Percentiles rank a stretch among this genome's conserved stretches.
Conservation (phyloP, 2,113 vertebrate species). For the Gorsachius goisagi region DNA sequence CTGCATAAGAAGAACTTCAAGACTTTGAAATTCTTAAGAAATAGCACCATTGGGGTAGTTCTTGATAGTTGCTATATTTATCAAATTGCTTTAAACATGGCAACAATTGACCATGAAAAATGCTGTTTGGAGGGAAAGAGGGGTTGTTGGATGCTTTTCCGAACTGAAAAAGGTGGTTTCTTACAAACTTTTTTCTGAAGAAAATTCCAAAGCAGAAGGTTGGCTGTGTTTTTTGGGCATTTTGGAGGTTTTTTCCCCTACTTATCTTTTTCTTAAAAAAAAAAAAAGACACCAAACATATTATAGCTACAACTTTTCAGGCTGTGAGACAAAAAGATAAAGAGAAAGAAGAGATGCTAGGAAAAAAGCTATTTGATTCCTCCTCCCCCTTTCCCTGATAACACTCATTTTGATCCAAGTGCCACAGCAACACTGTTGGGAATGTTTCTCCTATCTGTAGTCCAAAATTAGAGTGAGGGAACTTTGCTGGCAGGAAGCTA, state of each 20-base stretch:
- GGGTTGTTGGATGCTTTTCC: neutral
- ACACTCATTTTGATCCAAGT: conserved; percentile 11
- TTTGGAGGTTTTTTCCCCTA: neutral
- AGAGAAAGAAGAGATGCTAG: neutral
- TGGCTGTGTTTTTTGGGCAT: neutral
- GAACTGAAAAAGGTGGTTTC: neutral
- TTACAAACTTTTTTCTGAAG: neutral
- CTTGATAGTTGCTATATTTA: neutral
- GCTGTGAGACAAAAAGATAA: neutral
- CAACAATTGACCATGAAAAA: neutral
- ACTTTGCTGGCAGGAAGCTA: neutral
- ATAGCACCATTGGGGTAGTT: neutral
- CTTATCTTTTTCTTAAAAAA: neutral
- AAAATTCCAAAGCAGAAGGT: neutral
- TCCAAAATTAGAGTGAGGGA: conserved; percentile 32
- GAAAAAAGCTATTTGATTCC: neutral
- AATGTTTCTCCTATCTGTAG: conserved; percentile 40
- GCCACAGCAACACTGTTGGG: neutral
- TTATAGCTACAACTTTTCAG: neutral
- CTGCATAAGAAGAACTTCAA: neutral
- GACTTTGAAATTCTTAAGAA: neutral
- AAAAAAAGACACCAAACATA: neutral
- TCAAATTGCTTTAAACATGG: neutral
- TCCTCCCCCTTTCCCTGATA: neutral
- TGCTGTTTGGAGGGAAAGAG: neutral